Base-by-base conservation (phyloP, 2,113 vertebrate species). In the Notechis scutatus region DNA sequence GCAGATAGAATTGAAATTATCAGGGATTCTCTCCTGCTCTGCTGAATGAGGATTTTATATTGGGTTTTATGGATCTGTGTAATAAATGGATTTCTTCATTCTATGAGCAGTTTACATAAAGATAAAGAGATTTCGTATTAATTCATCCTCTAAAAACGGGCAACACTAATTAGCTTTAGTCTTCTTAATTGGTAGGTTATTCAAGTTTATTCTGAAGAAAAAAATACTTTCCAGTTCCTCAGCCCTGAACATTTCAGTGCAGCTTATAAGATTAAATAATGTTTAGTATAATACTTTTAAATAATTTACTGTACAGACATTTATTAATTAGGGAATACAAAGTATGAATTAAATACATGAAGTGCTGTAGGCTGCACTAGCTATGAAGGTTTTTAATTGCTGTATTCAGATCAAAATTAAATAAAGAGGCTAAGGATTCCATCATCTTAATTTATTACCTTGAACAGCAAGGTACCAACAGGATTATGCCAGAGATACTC, bases 201-300 rank as follows among this genome's bases (percentile, higher is more conserved):
- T 97, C 97, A 97, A 98, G 97, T 97, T 96, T 96, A 97, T 91
- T 93, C 93, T 96, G 95, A 95, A 95, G 85, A 94, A 95, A 97
- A 96, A 97, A 96, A 64, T 96, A 96, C 95, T 97, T 98, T 94
- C 95, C 45, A 97, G 97, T 96, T 97, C 97, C 97, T 97, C 94
- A 96, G 91, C 87, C 96, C 98, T 97, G 96, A 98, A 98, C 94
- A 97, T 96, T 94, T 98, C 98, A 98, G 97, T 97, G 97, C 94
- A 97, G 98, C 98, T 98, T 98, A 97, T 96, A 98, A 97, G 92
- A 96, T 95, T 95, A 97, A 97, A 97, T 90, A 97, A 94, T 94
- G 94, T 97, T 95, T 97, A 96, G 97, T 97, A 93, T 97, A 98
- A 92, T 98, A 98, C 98, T 97, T 96, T 98, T 96, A 97, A 98